These are phyloP conservation scores for Drosophila austrosaltans DNA, from an alignment of 2,888 invertebrate species.

Conservation along the genomic window DNA sequence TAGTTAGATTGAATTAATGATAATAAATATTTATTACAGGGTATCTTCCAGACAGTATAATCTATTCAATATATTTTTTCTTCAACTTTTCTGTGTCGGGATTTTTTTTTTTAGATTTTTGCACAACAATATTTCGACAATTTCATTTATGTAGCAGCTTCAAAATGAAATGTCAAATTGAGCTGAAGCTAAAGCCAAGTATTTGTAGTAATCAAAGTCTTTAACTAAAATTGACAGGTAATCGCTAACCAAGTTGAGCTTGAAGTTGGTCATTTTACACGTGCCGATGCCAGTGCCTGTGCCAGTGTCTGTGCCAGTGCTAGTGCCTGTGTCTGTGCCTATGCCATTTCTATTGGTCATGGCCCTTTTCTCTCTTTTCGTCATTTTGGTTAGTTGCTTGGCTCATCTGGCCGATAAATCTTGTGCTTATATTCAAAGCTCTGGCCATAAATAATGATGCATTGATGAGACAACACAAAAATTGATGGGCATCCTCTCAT, in stretches of 20 bases:
- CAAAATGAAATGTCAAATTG: constrained; percentile 6
- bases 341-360: not conserved
- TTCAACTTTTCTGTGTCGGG: not conserved
- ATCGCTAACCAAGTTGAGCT: constrained; percentile 5
- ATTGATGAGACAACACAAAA: constrained; percentile 46
- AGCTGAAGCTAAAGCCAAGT: not conserved
- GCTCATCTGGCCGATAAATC: constrained; percentile 8
- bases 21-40: not conserved
- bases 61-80: not conserved
- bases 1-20: too few species aligned
- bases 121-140: constrained; percentile 8
- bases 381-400: not conserved
- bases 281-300: not conserved
- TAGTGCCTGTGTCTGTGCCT: not conserved
- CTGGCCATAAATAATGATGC: constrained; percentile 37
- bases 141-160: constrained; percentile 1
- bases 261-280: constrained; percentile 8
- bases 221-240: constrained; percentile 9
- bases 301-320: not conserved
- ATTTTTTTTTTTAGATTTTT: constrained; percentile 4
- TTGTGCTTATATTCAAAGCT: constrained; percentile 13
- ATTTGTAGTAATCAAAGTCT: constrained; percentile 10
- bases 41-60: not conserved
- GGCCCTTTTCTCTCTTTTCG: not conserved
- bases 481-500: constrained; percentile 13